These are phyloP conservation scores for Scrobipalpa costella DNA, from an alignment of 2,888 invertebrate species.

Conservation along the genomic window DNA sequence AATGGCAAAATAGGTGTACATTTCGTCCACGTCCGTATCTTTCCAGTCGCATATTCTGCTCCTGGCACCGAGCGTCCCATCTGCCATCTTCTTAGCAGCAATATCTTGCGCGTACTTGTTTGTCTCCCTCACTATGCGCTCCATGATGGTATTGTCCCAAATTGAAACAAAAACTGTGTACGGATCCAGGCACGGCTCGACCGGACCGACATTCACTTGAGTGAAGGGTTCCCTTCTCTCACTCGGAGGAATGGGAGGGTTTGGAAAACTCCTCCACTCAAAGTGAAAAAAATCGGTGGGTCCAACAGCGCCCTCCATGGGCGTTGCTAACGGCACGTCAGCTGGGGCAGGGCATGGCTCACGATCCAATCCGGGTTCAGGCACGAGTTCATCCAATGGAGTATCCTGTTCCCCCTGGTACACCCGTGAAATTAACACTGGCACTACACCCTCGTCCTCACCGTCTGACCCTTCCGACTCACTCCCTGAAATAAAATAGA, in stretches of 20 bases:
- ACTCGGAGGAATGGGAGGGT: neutral
- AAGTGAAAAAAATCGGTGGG: slow-evolving; percentile 1
- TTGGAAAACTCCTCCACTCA: neutral
- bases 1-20: slow-evolving; percentile 37
- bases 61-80: neutral
- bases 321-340: too few relatives aligned
- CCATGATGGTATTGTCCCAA: slow-evolving; percentile 42
- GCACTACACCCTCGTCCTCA: neutral
- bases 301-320: neutral
- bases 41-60: slow-evolving; percentile 10
- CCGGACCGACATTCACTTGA: slow-evolving; percentile 30
- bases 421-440: too few relatives aligned
- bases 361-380: too few relatives aligned
- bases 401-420: too few relatives aligned
- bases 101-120: slow-evolving; percentile 41
- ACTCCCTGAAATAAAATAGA: neutral
- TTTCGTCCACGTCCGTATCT: slow-evolving; percentile 29
- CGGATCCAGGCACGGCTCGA: slow-evolving; percentile 31
- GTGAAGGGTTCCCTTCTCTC: slow-evolving; percentile 1
- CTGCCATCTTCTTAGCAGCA: slow-evolving; percentile 14
- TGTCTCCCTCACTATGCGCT: slow-evolving; percentile 36
- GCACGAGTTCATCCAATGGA: too few relatives aligned
- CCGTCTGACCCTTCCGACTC: slow-evolving; percentile 1
- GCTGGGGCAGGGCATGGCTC: too few relatives aligned
- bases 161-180: slow-evolving; percentile 39